Base-by-base conservation (phyloP, 2,797 vertebrate genomes). In the Schizopygopsis malacanthus region DNA sequence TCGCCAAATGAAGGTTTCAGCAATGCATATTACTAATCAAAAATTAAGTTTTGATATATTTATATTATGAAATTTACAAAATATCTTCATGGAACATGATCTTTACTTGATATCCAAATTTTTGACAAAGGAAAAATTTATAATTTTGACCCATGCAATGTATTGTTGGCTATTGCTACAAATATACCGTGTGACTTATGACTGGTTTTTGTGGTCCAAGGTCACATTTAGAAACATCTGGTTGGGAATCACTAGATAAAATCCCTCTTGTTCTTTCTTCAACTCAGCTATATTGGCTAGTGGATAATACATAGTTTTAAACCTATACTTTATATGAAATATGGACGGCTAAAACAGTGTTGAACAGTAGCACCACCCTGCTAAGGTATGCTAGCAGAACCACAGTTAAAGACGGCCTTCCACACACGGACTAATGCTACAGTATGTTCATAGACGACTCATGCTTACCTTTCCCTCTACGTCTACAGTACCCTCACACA, bases 321-420 rank as follows among this genome's bases (percentile, higher is more conserved):
- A 20, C 18, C 69, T 59, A 78, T 25, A 33, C 50, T 39, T 8
- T 70, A 12, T 54, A 28, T 52, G 73, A 76, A 37, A 20, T 37
- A 25, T 28, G n/a, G 37, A 43, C 12, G 0, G 39, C 77, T 63
- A 79, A 61, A 79, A 63, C 77, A 59, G 76, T 61, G 77, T 71
- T 69, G 18, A 82, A 71, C 33, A 28, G 50, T 70, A 54, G 80
- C 80, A 71, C 65, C 52, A 63, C 52, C 81, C 70, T 73, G 37
- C 41, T 61, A 82, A 65, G 12, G 25, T 15, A 61, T 28, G 25
- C 63, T 39, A 79, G 6, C 61, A 10, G 25, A 61, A 69, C 33
- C 43, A 37, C 45, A 77, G 43, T 85, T 72, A 83, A 79, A 87
- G 85, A 82, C 4, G 47, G 37, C 22, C 59, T 11, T 63, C 69